Evolutionary conservation across 53 echinoderm and acorn worm species (phyloP).

Genomic region (Henricia sp.): DNA sequence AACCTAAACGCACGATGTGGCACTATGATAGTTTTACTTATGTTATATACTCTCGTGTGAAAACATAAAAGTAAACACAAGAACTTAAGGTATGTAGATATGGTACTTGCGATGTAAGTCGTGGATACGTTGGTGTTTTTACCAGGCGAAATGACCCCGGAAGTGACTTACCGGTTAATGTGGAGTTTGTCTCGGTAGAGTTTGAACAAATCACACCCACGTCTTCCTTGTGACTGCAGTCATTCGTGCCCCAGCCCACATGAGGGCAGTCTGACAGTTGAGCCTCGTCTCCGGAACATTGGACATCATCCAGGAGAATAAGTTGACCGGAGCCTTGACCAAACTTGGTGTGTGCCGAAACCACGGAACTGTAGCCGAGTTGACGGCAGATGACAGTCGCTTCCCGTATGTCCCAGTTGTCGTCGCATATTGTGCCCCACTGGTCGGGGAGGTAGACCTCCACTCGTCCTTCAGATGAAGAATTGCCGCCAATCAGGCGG

Average conservation of each 20-base stretch:
- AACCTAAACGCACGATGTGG: too few relatives aligned
- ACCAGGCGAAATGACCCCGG: background rate
- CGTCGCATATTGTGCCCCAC: constrained; percentile 47
- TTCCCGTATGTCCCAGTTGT: constrained; percentile 10
- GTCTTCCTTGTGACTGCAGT: constrained; percentile 28
- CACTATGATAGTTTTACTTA: too few relatives aligned
- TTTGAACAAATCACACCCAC: constrained; percentile 35
- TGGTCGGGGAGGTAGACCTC: constrained; percentile 10
- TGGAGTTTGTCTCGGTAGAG: background rate
- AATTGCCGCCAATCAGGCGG: constrained; percentile 11
- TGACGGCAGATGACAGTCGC: constrained; percentile 43
- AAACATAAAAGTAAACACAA: background rate
- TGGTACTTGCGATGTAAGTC: background rate
- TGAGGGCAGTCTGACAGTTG: constrained; percentile 24
- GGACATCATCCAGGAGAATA: constrained; percentile 11
- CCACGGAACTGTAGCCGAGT: constrained; percentile 37
- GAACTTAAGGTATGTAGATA: background rate
- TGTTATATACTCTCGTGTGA: background rate
- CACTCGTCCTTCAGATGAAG: constrained; percentile 21
- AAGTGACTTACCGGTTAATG: background rate
- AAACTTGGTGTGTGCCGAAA: constrained; percentile 28
- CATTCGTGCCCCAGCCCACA: background rate
- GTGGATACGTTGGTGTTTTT: background rate
- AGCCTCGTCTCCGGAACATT: constrained; percentile 7
- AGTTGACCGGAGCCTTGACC: background rate